These are phyloP conservation scores for Triplophysa bombifrons DNA, from an alignment of 2,797 vertebrate genomes.

Conservation along the genomic window DNA sequence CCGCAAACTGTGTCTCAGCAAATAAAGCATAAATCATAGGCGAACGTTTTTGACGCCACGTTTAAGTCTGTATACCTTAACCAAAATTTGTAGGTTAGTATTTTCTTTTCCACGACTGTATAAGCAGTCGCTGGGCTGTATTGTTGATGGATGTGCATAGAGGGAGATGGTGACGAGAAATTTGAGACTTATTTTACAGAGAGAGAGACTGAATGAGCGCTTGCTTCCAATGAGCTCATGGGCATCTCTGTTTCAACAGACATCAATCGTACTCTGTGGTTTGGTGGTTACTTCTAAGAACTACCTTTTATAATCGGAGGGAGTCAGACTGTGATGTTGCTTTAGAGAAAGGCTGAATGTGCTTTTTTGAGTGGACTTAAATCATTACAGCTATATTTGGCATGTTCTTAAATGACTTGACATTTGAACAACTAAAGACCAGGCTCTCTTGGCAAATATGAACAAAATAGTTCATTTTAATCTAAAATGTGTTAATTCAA, in stretches of 20 bases:
- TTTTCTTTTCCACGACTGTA: slow-evolving; percentile 60
- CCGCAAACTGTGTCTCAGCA: slow-evolving; percentile 50
- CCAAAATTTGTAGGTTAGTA: slow-evolving; percentile 53
- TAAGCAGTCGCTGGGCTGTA: slow-evolving; percentile 62
- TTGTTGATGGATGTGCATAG: slow-evolving; percentile 55
- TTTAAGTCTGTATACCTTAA: slow-evolving; percentile 53
- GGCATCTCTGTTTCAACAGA: slow-evolving; percentile 73
- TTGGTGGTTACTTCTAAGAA: slow-evolving; percentile 56
- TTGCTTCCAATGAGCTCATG: slow-evolving; percentile 78
- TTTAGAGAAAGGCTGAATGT: slow-evolving; percentile 16
- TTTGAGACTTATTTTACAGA: slow-evolving; percentile 25
- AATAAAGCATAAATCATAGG: slow-evolving; percentile 64
- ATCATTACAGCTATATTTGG: slow-evolving; percentile 4
- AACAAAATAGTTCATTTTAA: background rate
- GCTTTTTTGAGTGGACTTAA: slow-evolving; percentile 1
- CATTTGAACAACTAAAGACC: background rate
- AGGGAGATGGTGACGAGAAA: slow-evolving; percentile 42
- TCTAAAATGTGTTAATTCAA: background rate
- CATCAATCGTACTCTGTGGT: slow-evolving; percentile 72
- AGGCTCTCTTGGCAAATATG: background rate
- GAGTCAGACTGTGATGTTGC: slow-evolving; percentile 29
- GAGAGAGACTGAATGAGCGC: slow-evolving; percentile 69
- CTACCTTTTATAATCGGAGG: slow-evolving; percentile 37
- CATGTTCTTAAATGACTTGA: background rate
- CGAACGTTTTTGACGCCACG: slow-evolving; percentile 53